Evolutionary conservation across 2,888 invertebrate genomes (phyloP), one percentile per base, ranked within the genome.

Genomic region (Chaetoderma sp.): DNA sequence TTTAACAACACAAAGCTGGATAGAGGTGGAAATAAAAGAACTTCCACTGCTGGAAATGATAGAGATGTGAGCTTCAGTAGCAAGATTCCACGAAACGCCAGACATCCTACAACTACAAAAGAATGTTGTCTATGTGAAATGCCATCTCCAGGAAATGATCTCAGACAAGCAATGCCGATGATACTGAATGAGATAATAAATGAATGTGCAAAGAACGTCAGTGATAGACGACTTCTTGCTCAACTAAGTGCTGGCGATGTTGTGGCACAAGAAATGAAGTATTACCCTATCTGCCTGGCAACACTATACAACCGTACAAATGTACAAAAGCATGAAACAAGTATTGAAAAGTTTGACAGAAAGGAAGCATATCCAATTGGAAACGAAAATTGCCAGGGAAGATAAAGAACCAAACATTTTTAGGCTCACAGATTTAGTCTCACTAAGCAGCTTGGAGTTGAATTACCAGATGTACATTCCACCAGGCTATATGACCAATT

Each of bases 401-500:
- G 4, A n/a, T 28, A 44, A 42, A 44, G 44, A 2, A 23, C 27
- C 44, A 8, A 4, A 57, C 13, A 57, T 57, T 36, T 57, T 57
- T 16, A 57, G 16, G 57, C 57, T 44, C 44, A 28, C 57, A 23
- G 27, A 57, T 44, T 25, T 57, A 28, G 44, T 44, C 44, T 42
- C 1, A 44, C 44, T 39, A n/a, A 57, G n/a, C 27, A 23, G 21
- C 27, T 25, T 4, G 27, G 10, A 42, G 42, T 57, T 39, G 44
- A 57, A 8, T 42, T 23, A 18, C 56, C 42, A 39, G 21, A 23
- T 57, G 28, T 57, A 18, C 42, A 42, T 56, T 6, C 18, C 10
- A 28, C 6, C 25, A 39, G 32, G 8, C 21, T 30, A 5, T 56
- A 62, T 28, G 45, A 62, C 18, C 45, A 44, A 30, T 16, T 42